Conservation (phyloP, 2,113 vertebrate species). For the Trichechus manatus region DNA sequence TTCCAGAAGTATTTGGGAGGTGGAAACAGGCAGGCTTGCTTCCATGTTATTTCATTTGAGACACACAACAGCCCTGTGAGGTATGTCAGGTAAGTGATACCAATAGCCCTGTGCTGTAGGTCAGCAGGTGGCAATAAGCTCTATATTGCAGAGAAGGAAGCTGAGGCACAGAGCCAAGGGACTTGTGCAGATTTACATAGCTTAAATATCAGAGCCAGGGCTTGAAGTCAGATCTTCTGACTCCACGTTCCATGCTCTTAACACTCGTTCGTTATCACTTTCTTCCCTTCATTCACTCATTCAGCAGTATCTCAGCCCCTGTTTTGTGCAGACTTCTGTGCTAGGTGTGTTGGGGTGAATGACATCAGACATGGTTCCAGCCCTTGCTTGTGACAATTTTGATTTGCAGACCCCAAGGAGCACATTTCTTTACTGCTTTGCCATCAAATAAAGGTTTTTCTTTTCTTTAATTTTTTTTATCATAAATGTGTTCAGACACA, state of each 20-base stretch:
- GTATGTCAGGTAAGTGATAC: neutral
- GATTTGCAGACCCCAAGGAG: neutral
- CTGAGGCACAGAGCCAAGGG: neutral
- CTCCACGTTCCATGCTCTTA: neutral
- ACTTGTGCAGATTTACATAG: neutral
- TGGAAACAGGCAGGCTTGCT: neutral
- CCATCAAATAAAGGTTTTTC: neutral
- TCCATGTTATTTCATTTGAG: fast-evolving
- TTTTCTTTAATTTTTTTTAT: neutral
- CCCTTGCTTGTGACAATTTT: neutral
- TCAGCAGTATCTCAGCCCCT: neutral
- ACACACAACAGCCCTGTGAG: neutral
- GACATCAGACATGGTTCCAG: neutral
- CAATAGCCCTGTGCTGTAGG: neutral
- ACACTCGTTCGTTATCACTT: neutral
- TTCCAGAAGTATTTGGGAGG: neutral
- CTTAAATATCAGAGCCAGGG: neutral
- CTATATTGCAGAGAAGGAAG: neutral
- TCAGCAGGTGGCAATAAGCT: neutral
- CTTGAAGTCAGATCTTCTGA: neutral
- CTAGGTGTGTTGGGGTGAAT: too few species aligned
- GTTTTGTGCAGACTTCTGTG: neutral
- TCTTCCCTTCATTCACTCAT: neutral
- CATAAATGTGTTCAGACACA: neutral
- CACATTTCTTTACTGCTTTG: neutral